These are phyloP conservation scores for Perizoma affinitatum DNA, from an alignment of 2,888 invertebrate species.

Conservation along the genomic window DNA sequence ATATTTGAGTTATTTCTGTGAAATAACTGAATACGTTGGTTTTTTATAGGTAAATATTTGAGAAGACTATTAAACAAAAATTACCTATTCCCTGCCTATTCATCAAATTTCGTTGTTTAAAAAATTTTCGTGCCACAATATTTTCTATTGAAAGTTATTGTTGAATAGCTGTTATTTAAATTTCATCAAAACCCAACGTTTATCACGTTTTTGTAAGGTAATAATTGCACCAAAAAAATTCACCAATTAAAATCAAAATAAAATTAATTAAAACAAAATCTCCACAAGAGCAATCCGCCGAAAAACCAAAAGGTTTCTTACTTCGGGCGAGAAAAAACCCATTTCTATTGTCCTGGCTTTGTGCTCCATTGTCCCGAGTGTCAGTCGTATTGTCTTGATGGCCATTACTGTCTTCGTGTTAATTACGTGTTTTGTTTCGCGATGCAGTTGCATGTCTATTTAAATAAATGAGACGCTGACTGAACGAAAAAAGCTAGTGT, in stretches of 20 bases:
- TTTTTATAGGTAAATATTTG: no score
- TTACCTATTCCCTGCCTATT: no score
- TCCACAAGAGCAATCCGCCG: conserved; percentile 26
- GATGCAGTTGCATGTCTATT: conserved; percentile 29
- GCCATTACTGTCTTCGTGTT: conserved; percentile 41
- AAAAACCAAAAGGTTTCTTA: conserved; percentile 35
- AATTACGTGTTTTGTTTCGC: conserved; percentile 44
- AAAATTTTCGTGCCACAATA: no score
- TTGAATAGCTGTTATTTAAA: no score
- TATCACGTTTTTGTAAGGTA: background rate
- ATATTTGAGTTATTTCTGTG: no score
- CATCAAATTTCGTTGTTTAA: no score
- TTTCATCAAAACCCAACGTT: no score
- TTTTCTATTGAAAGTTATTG: no score
- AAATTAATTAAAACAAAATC: conserved; percentile 20
- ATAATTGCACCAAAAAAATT: conserved; percentile 17
- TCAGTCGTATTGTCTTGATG: conserved; percentile 37
- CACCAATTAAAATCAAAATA: conserved; percentile 26
- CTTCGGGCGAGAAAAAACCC: conserved; percentile 30
- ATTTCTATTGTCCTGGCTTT: conserved; percentile 20
- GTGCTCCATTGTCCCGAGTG: conserved; percentile 32
- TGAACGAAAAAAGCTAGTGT: conserved; percentile 2
- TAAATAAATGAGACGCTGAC: conserved; percentile 22
- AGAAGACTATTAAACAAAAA: no score
- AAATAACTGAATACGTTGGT: no score